Evolutionary conservation across 2,797 vertebrate species (phyloP).

Genomic region (Peromyscus attwateri): DNA sequence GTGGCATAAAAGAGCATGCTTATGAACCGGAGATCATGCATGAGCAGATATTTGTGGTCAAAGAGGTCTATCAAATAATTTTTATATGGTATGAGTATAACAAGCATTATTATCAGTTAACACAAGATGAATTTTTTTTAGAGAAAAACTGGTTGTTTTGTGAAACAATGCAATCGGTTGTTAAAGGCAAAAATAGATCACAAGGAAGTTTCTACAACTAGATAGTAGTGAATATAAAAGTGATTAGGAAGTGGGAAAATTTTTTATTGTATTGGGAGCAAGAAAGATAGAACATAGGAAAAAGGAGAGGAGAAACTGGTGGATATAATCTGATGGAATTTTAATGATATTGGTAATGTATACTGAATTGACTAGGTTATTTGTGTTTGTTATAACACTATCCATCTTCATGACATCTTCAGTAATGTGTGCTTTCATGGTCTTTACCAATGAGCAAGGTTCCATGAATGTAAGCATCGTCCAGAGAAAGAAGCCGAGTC

Average conservation of each 20-base stretch:
- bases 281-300: neutral
- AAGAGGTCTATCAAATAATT: neutral
- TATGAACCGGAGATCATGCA: neutral
- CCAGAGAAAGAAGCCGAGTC: neutral
- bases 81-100: neutral
- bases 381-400: neutral
- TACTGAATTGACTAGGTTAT: neutral
- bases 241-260: conserved; percentile 26
- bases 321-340: neutral
- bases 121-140: neutral
- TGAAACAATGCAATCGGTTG: neutral
- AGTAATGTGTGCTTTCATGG: neutral
- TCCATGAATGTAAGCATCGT: neutral
- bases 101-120: neutral
- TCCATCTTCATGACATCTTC: neutral
- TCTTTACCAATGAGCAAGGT: neutral
- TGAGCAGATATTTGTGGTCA: conserved; percentile 9
- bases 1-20: conserved; percentile 20
- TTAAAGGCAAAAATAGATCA: neutral
- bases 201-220: conserved; percentile 37
- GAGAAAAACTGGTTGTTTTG: conserved; percentile 32
- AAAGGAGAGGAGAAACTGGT: neutral
- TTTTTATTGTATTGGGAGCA: neutral
- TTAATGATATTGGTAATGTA: neutral
- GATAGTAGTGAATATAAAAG: neutral